Evolutionary conservation across 2,888 invertebrate genomes (phyloP), one percentile per base, ranked within the genome.

Genomic region (Dicranocentrus wangi): DNA sequence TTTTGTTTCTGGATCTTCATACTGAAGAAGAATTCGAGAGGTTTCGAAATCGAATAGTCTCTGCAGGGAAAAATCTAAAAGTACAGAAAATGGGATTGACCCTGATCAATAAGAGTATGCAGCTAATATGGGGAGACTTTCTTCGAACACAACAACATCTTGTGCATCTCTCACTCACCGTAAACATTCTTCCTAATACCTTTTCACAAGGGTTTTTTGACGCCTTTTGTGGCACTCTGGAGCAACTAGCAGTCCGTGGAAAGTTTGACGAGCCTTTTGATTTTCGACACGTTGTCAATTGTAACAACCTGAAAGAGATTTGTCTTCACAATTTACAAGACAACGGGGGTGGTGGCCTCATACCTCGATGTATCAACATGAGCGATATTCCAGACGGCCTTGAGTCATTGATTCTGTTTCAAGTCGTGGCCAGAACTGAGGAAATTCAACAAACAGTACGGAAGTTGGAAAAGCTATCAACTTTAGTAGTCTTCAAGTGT

Each of bases 251-350:
- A 7, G 69, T 82, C 21, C 28, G 82, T 19, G 82, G 82, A 47
- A 79, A 76, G 58, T 82, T 79, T 47, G 70, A 69, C 7, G 65
- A 69, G 8, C 66, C 79, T 5, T 82, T 82, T 61, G 79, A 82
- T 66, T 82, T 82, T 42, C 13, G 17, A 17, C 60, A 75, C 21
- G 15, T 82, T 1, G 17, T 60, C 19, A 70, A 65, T 28, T 82
- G 82, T 17, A 43, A 15, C 0, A 82, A 79, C 25, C 51, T 82
- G 21, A 82, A 82, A 27, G 82, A 82, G 39, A 76, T 82, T 43
- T 82, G 82, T 51, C 65, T 82, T 7, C 82, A 82, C 61, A 82
- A 82, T 32, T 42, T 82, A 17, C 69, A 73, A 23, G 79, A 79
- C 2, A 72, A 77, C 58, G 82, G 73, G 17, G 78, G 73, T 1